Percentiles rank a stretch among this genome's conserved stretches.
These are phyloP conservation scores for Saccostrea echinata DNA, from an alignment of 1,140 invertebrate species.

Conservation along the genomic window DNA sequence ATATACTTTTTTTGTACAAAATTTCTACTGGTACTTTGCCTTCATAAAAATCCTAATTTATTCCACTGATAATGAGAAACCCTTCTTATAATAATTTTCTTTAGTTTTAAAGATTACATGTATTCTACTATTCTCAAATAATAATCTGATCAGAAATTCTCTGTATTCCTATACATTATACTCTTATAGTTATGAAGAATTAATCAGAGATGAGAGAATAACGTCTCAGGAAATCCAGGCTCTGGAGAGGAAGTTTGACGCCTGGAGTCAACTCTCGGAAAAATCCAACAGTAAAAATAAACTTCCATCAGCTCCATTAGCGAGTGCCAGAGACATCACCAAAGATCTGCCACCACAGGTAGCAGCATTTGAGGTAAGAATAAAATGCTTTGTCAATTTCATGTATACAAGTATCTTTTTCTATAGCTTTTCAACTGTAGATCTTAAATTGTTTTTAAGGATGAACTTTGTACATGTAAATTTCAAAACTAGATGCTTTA, in stretches of 20 bases:
- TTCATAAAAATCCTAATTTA: no score
- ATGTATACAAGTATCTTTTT: no score
- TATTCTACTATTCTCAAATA: no score
- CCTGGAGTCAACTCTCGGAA: slow-evolving; percentile 68
- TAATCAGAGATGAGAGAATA: slow-evolving; percentile 74
- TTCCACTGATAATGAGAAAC: no score
- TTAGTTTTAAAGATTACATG: no score
- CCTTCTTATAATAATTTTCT: no score
- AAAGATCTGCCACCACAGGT: slow-evolving; percentile 79
- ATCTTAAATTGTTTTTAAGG: no score
- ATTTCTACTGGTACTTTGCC: no score
- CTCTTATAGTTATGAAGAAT: slow-evolving; percentile 74
- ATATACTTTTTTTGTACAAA: no score
- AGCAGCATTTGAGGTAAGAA: slow-evolving; percentile 76
- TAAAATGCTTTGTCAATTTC: not conserved
- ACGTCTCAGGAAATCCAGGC: slow-evolving; percentile 74
- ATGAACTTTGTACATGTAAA: no score
- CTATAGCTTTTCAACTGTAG: no score
- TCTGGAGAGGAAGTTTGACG: slow-evolving; percentile 77
- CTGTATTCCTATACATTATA: not conserved
- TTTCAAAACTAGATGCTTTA: no score
- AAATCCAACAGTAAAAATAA: slow-evolving; percentile 39
- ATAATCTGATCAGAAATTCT: not conserved
- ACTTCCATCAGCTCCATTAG: slow-evolving; percentile 46
- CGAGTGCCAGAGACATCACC: slow-evolving; percentile 72